phyloP scores from a whole-genome alignment of 2,888 invertebrate species.

The Yponomeuta cagnagella region DNA sequence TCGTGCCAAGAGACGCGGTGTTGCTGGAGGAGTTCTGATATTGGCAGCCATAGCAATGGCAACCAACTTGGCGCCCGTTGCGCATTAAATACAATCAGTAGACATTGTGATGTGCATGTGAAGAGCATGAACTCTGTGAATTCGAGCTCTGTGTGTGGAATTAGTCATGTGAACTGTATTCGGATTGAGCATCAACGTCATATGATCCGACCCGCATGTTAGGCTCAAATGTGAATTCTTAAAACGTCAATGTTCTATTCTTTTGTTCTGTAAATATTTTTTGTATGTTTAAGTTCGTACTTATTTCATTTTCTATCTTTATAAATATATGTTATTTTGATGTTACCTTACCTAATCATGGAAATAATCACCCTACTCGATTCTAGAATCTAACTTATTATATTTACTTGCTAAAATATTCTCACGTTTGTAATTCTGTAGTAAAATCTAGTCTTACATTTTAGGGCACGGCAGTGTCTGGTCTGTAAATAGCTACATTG shows the following conservation, averaged over 20 bases:
- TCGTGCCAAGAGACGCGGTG: conserved; percentile 84
- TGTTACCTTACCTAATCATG: conserved; percentile 12
- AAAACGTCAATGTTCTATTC: not conserved
- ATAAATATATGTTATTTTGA: conserved; percentile 4
- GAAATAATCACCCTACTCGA: conserved; percentile 10
- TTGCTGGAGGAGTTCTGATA: conserved; percentile 71
- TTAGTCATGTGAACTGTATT: conserved; percentile 4
- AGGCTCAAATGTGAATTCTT: conserved; percentile 10
- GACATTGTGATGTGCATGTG: not conserved
- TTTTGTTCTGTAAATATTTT: conserved; percentile 10
- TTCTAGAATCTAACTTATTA: conserved; percentile 12
- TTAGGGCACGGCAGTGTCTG: conserved; percentile 64
- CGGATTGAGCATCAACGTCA: not conserved
- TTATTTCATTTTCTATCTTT: not conserved
- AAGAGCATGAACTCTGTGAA: not conserved
- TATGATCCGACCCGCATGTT: not conserved
- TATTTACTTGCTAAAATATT: conserved; percentile 23
- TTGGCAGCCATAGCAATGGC: conserved; percentile 65
- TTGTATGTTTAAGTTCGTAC: not conserved
- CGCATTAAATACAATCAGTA: conserved; percentile 28
- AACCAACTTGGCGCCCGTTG: conserved; percentile 62
- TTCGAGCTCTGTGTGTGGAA: conserved; percentile 2
- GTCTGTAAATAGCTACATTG: conserved; percentile 58
- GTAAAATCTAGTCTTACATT: conserved; percentile 74
- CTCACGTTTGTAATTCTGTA: conserved; percentile 59